Base-by-base conservation (phyloP, 2,888 invertebrate genomes). In the Ichneumoninae sp. region DNA sequence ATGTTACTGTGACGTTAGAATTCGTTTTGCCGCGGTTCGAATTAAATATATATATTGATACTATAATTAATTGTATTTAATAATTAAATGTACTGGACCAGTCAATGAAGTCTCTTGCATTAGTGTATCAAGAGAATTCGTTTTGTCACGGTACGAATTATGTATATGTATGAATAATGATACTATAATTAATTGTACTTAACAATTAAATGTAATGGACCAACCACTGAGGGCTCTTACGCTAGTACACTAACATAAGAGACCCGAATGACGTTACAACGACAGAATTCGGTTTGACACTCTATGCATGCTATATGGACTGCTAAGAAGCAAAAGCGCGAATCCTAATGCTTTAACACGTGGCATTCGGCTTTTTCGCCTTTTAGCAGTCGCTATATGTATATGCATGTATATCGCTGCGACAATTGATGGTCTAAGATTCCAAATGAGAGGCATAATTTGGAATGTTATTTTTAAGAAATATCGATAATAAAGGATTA, bases 381-480 rank as follows among this genome's bases (percentile, higher is more conserved):
- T 16, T 16, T 47, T 47, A 16, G 44, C 44, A 47, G 16, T 3
- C 44, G 44, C 3, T 16, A 4, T 16, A 16, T 47, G 44, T 13
- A 40, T 8, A 40, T 47, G 4, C 3, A 16, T 47, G 44, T 13
- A 8, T 40, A 40, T 8, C 40, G 7, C 8, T 8, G 8, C 40
- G 2, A 40, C 40, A 40, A 10, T 40, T 8, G 10, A 8, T 40
- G 10, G 40, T 40, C 10, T 10, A 40, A 10, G 10, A 10, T 40
- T 40, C 40, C 0, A 40, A 40, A 3, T 40, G 40, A 10, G 10
- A 1, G 40, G 40, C 74, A 62, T 78, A 62, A 82, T 82, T 62
- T 69, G 36, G 44, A 44, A 60, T 16, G 52, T 78, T 78, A 83
- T 4, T 47, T 83, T 83, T 66, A 83, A 75, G 78, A 50, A 8